phyloP scores from a whole-genome alignment of 2,797 vertebrate genomes.

The Pristis pectinata region DNA sequence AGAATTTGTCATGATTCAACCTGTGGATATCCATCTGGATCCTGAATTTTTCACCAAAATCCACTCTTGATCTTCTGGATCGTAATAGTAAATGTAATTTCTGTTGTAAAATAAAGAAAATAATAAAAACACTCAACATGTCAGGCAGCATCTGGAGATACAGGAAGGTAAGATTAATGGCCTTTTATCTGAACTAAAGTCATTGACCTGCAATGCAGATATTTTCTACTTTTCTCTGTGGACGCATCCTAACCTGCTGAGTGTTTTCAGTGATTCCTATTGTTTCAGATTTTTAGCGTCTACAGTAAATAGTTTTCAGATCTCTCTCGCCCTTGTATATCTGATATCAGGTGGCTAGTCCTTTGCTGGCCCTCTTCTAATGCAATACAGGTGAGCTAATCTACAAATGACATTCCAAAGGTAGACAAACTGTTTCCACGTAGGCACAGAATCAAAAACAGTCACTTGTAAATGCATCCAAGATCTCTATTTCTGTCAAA shows the following conservation, averaged over 20 bases:
- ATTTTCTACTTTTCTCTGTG: neutral
- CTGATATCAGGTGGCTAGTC: neutral
- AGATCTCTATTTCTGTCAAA: neutral
- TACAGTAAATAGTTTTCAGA: neutral
- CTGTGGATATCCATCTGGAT: neutral
- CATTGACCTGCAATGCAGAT: neutral
- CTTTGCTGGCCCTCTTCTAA: neutral
- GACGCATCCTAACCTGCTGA: neutral
- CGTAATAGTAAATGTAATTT: neutral
- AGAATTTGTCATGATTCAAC: neutral
- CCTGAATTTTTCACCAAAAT: neutral
- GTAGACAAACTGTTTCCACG: neutral
- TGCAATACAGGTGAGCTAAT: neutral
- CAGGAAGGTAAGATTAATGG: neutral
- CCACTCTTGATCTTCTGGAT: neutral
- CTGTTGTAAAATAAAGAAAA: neutral
- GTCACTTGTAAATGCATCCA: neutral
- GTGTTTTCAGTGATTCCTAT: neutral
- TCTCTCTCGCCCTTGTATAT: no score
- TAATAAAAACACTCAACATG: neutral
- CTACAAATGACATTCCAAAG: neutral
- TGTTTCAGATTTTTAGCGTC: neutral
- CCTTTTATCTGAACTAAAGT: neutral
- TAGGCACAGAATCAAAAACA: neutral
- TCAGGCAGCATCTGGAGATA: neutral